Conservation (phyloP, 2,113 vertebrate genomes). For the Panthera uncia region DNA sequence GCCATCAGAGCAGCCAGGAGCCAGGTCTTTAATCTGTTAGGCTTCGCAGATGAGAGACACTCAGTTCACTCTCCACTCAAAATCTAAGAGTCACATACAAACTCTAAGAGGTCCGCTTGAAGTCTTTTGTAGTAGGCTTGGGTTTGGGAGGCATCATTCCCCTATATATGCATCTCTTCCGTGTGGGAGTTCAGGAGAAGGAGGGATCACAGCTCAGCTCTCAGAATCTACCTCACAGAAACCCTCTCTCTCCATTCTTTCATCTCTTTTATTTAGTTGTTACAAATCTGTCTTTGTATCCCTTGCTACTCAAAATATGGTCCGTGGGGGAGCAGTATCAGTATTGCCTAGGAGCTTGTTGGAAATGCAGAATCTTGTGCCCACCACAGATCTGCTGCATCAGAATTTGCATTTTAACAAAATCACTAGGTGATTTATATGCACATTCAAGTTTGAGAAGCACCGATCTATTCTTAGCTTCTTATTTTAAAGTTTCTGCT, state of each 20-base stretch:
- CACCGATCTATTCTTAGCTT: constrained; percentile 21
- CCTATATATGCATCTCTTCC: not conserved
- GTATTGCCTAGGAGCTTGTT: not conserved
- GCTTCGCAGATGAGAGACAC: not conserved
- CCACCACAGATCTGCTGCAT: not conserved
- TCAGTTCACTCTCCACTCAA: not conserved
- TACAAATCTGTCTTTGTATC: not conserved
- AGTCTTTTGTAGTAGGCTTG: not conserved
- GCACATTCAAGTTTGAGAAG: not conserved
- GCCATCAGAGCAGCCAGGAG: not conserved
- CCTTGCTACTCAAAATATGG: not conserved
- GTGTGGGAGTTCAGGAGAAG: not conserved
- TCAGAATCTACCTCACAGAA: not conserved
- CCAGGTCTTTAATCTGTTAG: not conserved
- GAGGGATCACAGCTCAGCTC: not conserved
- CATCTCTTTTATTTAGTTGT: constrained; percentile 1
- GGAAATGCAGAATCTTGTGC: constrained; percentile 10
- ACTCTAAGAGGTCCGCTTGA: not conserved
- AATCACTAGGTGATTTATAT: not conserved
- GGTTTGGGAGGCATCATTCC: not conserved
- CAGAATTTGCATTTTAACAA: constrained; percentile 37
- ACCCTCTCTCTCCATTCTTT: not conserved
- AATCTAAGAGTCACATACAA: not conserved
- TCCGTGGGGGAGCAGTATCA: not conserved
- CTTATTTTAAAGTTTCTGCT: constrained; percentile 21